Percentiles rank a stretch among this genome's conserved stretches.
These are phyloP conservation scores for Dryobota labecula DNA, from an alignment of 2,888 invertebrate genomes.

Conservation along the genomic window DNA sequence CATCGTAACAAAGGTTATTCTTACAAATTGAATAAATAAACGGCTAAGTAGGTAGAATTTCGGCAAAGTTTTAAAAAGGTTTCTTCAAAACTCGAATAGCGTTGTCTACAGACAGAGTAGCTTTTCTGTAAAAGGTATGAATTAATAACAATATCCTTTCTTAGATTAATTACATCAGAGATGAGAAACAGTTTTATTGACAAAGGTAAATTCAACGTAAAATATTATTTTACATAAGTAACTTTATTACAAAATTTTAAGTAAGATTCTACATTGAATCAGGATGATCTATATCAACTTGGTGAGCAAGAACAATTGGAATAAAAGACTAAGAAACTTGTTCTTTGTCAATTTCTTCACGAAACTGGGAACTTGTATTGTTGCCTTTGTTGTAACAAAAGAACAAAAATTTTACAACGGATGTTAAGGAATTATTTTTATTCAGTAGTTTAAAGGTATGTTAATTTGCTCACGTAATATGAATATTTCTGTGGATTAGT, in stretches of 20 bases:
- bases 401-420: conserved; percentile 18
- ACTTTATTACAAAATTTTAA: conserved; percentile 1
- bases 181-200: conserved; percentile 7
- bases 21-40: conserved; percentile 62
- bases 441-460: conserved; percentile 56
- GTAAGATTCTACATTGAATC: conserved; percentile 23
- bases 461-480: conserved; percentile 76
- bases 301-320: conserved; percentile 5
- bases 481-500: conserved; percentile 76
- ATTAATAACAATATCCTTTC: conserved; percentile 49
- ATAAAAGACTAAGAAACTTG: not conserved
- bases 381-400: not conserved
- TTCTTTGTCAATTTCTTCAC: not conserved
- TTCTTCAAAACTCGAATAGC: conserved; percentile 45
- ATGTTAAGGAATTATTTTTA: conserved; percentile 20
- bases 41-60: conserved; percentile 49
- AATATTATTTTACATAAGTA: conserved; percentile 13
- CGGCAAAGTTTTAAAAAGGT: conserved; percentile 43
- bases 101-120: conserved; percentile 26
- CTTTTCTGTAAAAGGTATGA: conserved; percentile 26
- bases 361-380: not conserved
- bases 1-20: conserved; percentile 51
- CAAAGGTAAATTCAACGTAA: conserved; percentile 10
- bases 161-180: conserved; percentile 40
- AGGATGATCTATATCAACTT: conserved; percentile 24